A percentile compares a stretch with the other conserved stretches of the same genome.
phyloP scores from a whole-genome alignment of 2,797 vertebrate species.

The Heteromormyrus szaboi region DNA sequence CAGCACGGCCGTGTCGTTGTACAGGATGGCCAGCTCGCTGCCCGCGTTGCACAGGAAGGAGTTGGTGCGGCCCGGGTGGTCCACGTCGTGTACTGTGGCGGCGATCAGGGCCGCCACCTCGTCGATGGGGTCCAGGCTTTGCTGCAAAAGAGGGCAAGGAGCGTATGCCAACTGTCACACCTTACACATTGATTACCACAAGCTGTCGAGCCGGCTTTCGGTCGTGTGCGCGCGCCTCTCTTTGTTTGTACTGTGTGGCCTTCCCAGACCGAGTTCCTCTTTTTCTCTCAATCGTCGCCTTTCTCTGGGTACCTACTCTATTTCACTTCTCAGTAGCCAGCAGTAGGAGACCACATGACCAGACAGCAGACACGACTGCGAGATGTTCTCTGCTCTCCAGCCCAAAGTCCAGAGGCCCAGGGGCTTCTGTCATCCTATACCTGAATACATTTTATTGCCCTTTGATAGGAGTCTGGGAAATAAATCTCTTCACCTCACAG shows the following conservation, averaged over 20 bases:
- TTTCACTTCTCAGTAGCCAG: neutral
- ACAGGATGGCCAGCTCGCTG: slow-evolving; percentile 84
- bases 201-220: neutral
- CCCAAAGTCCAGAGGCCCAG: neutral
- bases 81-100: slow-evolving; percentile 87
- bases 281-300: neutral
- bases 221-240: neutral
- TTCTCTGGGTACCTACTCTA: neutral
- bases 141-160: slow-evolving; percentile 52
- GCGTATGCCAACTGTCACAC: neutral
- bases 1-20: slow-evolving; percentile 87
- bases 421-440: neutral
- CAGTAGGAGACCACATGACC: neutral
- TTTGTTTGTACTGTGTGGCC: neutral
- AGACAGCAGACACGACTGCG: neutral
- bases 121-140: slow-evolving; percentile 85
- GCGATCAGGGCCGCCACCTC: slow-evolving; percentile 89
- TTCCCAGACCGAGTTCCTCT: neutral
- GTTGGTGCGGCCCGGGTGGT: slow-evolving; percentile 91
- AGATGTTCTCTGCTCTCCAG: neutral
- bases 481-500: neutral
- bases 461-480: neutral
- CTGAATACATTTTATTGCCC: neutral
- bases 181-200: neutral
- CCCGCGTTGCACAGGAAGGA: slow-evolving; percentile 93